Percentiles rank a stretch among this genome's conserved stretches.
These are phyloP conservation scores for Urocyon cinereoargenteus DNA, from an alignment of 2,797 vertebrate species.

Conservation along the genomic window DNA sequence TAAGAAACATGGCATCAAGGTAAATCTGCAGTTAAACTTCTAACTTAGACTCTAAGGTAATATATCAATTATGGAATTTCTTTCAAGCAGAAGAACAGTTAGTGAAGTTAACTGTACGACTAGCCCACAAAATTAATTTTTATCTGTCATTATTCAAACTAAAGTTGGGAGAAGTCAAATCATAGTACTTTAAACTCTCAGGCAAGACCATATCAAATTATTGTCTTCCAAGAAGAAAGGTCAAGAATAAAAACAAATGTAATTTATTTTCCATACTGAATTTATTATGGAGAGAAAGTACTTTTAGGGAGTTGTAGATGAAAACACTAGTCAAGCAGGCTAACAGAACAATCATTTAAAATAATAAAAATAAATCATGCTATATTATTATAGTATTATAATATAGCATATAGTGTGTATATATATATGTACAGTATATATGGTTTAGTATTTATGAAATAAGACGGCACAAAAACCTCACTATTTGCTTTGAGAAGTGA, in stretches of 20 bases:
- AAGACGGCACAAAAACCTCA: constrained; percentile 29
- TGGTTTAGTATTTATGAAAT: constrained; percentile 47
- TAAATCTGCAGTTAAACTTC: constrained; percentile 48
- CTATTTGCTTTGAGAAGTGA: not conserved
- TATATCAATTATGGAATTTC: not conserved
- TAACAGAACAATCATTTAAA: constrained; percentile 51
- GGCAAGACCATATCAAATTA: constrained; percentile 41
- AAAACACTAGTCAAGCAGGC: constrained; percentile 18
- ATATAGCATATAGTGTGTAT: too few species aligned
- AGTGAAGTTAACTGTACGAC: constrained; percentile 30
- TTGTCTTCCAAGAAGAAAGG: not conserved
- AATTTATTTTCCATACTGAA: constrained; percentile 44
- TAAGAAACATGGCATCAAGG: constrained; percentile 8
- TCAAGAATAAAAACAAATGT: constrained; percentile 22
- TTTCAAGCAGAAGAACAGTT: constrained; percentile 26
- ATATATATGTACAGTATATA: too few species aligned
- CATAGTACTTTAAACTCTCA: constrained; percentile 22
- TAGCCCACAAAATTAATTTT: constrained; percentile 53
- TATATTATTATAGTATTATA: not conserved
- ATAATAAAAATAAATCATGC: not conserved
- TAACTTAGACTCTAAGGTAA: constrained; percentile 22
- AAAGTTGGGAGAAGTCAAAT: constrained; percentile 34
- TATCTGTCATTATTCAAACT: constrained; percentile 25
- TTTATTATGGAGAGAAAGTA: constrained; percentile 51
- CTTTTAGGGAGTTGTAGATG: not conserved